Percentiles rank a stretch among this genome's conserved stretches.
Conservation (phyloP, 2,113 vertebrate species). For the Podarcis raffonei region DNA sequence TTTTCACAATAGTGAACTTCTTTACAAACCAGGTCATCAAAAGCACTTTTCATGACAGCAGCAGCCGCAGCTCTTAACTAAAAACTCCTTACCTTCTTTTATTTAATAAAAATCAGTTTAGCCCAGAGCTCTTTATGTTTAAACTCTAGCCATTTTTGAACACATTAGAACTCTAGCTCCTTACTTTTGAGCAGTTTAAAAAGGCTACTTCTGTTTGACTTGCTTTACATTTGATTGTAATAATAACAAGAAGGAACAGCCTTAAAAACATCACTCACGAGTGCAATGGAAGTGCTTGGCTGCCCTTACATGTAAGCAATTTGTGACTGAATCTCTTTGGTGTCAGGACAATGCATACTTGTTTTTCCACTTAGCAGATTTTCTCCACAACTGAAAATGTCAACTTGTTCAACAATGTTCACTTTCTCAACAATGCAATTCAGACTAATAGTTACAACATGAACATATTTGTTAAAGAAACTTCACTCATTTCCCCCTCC, state of each 20-base stretch:
- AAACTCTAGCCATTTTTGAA: not conserved
- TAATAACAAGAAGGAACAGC: not conserved
- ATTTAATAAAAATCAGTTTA: conserved; percentile 20
- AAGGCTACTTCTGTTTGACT: not conserved
- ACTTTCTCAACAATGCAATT: conserved; percentile 4
- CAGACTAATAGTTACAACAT: conserved; percentile 40
- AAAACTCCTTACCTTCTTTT: conserved; percentile 2
- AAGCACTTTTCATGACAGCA: conserved; percentile 21
- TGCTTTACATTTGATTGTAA: not conserved
- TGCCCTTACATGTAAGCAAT: not conserved
- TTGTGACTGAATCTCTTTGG: not conserved
- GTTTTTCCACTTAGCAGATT: not conserved
- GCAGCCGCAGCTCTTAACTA: conserved; percentile 4
- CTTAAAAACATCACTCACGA: not conserved
- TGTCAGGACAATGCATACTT: not conserved
- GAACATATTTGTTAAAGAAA: conserved; percentile 50
- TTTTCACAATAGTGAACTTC: conserved; percentile 43
- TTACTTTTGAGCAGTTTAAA: not conserved
- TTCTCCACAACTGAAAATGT: conserved; percentile 7
- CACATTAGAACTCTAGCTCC: not conserved
- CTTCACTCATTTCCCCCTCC: not conserved
- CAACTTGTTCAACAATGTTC: conserved; percentile 15
- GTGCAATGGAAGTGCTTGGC: not conserved
- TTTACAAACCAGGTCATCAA: conserved; percentile 23
- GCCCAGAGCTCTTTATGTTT: conserved; percentile 27